Evolutionary conservation across 2,888 invertebrate genomes (phyloP).

Genomic region (Xylocampa areola): DNA sequence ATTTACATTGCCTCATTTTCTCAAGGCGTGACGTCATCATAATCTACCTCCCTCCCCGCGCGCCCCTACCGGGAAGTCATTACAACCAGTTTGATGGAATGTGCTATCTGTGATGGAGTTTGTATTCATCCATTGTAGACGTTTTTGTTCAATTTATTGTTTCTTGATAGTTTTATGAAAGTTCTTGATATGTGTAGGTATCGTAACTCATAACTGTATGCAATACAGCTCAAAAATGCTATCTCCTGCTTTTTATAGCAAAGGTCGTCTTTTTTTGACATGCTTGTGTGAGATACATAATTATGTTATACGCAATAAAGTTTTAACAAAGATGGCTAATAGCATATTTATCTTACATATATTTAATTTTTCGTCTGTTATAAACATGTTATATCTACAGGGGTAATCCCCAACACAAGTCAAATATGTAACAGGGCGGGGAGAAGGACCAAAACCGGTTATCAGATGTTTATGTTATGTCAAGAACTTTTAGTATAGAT

Average conservation of each 20-base stretch:
- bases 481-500: too few relatives aligned
- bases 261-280: constrained; percentile 6
- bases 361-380: too few relatives aligned
- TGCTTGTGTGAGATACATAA: neutral
- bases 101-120: constrained; percentile 39
- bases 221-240: constrained; percentile 11
- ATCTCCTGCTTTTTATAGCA: neutral
- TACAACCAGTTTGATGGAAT: constrained; percentile 61
- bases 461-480: neutral
- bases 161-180: constrained; percentile 35
- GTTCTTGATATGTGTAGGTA: constrained; percentile 2
- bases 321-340: too few relatives aligned
- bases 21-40: constrained; percentile 37
- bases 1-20: constrained; percentile 30
- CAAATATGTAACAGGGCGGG: neutral
- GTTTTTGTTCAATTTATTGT: constrained; percentile 53
- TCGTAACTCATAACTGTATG: neutral
- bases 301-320: too few relatives aligned
- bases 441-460: neutral
- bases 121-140: constrained; percentile 36
- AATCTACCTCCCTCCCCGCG: constrained; percentile 12
- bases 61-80: constrained; percentile 58
- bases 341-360: too few relatives aligned
- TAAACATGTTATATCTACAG: too few relatives aligned
- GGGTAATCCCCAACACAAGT: too few relatives aligned